These are phyloP conservation scores for Bucorvus abyssinicus DNA, from an alignment of 2,797 vertebrate species.

Conservation along the genomic window DNA sequence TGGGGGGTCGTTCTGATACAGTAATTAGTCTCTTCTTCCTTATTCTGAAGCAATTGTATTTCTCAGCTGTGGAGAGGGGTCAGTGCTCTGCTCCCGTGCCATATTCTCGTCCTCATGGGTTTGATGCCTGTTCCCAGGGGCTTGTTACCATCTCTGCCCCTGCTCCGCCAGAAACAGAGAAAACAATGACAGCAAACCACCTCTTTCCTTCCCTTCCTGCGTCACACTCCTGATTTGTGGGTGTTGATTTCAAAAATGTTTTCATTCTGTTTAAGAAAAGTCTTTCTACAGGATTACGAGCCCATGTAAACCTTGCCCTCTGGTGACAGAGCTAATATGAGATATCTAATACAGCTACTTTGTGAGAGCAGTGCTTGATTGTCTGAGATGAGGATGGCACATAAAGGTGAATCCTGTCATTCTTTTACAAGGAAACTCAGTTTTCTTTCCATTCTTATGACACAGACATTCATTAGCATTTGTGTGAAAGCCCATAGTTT, in stretches of 20 bases:
- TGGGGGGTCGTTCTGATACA: not conserved
- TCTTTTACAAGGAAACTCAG: not conserved
- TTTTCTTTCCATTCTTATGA: not conserved
- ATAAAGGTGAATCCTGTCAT: accelerated
- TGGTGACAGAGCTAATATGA: not conserved
- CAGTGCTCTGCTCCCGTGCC: not conserved
- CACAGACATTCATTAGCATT: not conserved
- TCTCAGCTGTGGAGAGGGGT: not conserved
- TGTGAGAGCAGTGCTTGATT: accelerated
- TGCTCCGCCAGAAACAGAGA: accelerated
- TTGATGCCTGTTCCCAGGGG: not conserved
- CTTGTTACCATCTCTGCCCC: not conserved
- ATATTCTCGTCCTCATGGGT: not conserved
- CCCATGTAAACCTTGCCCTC: not conserved
- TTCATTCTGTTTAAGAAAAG: not conserved
- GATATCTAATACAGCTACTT: not conserved
- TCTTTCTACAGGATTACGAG: not conserved
- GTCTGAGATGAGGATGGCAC: not conserved
- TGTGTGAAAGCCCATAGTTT: not conserved
- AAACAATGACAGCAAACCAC: not conserved
- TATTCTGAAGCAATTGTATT: not conserved
- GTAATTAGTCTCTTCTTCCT: not conserved
- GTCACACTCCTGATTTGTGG: accelerated
- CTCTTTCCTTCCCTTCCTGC: not conserved
- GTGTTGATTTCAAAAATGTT: not conserved